Percentiles rank a stretch among this genome's conserved stretches.
phyloP scores from a whole-genome alignment of 2,888 invertebrate species.

The Caenorhabditis wallacei region DNA sequence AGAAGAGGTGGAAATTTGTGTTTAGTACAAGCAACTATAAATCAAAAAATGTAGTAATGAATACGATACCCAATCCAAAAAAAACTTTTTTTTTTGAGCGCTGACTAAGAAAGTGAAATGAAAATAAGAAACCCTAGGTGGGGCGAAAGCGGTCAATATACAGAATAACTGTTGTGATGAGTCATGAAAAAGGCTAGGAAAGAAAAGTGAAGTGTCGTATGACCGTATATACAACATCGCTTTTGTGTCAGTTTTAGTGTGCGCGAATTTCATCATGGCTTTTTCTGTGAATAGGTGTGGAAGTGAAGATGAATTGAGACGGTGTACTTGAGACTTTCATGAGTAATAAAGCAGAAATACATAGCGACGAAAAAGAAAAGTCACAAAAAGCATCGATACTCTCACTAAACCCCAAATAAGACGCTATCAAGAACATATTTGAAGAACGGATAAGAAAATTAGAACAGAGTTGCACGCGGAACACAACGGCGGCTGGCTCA shows the following conservation, averaged over 20 bases:
- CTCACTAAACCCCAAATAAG: neutral
- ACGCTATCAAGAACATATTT: slow-evolving; percentile 46
- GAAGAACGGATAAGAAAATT: slow-evolving; percentile 36
- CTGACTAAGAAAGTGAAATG: slow-evolving; percentile 30
- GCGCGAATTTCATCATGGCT: slow-evolving; percentile 12
- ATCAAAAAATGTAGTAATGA: slow-evolving; percentile 4
- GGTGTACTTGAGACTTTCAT: neutral
- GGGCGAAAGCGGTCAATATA: slow-evolving; percentile 46
- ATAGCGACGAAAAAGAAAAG: too few species aligned
- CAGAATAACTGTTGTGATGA: slow-evolving; percentile 36
- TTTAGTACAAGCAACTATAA: slow-evolving; percentile 15
- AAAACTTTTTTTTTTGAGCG: neutral
- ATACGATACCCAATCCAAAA: neutral
- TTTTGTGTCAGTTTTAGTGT: slow-evolving; percentile 5
- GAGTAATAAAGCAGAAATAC: neutral
- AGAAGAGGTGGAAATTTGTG: neutral
- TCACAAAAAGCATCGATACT: too few species aligned
- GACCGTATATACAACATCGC: slow-evolving; percentile 41
- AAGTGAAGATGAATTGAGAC: neutral
- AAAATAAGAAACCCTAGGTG: slow-evolving; percentile 18
- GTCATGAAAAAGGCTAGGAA: slow-evolving; percentile 25
- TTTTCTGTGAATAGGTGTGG: neutral
- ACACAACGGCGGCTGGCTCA: slow-evolving; percentile 29
- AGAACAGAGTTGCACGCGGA: slow-evolving; percentile 1
- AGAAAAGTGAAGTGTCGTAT: slow-evolving; percentile 47